Conservation (phyloP, 2,113 vertebrate genomes). For the Tychaedon coryphoeus region DNA sequence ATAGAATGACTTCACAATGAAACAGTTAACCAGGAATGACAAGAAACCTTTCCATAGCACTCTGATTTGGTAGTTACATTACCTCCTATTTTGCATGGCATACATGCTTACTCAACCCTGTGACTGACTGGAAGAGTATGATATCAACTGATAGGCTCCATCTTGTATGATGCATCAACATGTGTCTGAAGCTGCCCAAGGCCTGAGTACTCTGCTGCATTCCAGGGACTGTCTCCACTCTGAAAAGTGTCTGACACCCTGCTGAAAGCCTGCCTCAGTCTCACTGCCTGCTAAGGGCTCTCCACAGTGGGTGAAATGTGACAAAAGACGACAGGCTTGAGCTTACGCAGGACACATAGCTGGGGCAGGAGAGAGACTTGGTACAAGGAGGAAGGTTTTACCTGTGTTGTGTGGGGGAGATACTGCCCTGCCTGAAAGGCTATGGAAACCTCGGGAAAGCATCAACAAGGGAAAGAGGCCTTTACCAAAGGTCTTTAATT, state of each 20-base stretch:
- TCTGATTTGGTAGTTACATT: neutral
- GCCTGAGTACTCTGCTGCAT: neutral
- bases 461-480: neutral
- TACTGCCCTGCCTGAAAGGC: neutral
- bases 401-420: accelerated
- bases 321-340: neutral
- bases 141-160: neutral
- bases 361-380: accelerated
- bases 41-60: neutral
- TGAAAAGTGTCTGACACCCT: neutral
- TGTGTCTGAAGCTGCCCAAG: neutral
- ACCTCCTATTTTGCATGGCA: neutral
- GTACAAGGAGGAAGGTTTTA: neutral
- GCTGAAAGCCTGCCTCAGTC: neutral
- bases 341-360: accelerated
- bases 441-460: neutral
- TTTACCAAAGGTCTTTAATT: neutral
- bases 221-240: neutral
- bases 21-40: neutral
- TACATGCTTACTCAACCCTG: neutral
- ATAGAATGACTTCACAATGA: neutral
- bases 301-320: accelerated
- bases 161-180: neutral
- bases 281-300: neutral
- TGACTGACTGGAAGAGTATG: neutral